Conservation (phyloP, 2,797 vertebrate species). For the Myotis myotis region DNA sequence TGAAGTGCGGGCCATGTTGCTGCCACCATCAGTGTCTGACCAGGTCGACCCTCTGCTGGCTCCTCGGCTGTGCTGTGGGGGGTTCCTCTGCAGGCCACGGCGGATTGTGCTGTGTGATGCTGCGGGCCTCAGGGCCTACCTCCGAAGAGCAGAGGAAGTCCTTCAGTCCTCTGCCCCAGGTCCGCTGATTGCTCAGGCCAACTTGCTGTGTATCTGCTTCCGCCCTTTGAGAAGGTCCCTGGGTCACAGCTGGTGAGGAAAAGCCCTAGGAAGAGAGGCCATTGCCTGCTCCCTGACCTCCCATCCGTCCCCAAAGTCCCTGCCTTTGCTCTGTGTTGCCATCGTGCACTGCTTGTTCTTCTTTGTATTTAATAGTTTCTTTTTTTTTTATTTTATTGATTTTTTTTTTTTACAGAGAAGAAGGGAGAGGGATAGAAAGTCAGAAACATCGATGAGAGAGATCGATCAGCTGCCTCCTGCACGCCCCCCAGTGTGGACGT, state of each 20-base stretch:
- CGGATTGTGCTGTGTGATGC: neutral
- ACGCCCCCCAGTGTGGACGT: no score
- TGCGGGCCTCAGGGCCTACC: neutral
- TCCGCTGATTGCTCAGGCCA: neutral
- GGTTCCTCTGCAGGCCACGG: neutral
- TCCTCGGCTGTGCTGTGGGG: neutral
- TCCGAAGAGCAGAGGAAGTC: neutral
- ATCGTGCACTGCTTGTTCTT: neutral
- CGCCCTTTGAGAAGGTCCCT: neutral
- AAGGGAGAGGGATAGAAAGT: no score
- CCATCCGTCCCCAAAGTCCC: neutral
- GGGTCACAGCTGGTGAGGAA: neutral
- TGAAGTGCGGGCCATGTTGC: fast-evolving
- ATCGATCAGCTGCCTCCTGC: no score
- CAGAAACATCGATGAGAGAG: no score
- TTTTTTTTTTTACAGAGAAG: no score
- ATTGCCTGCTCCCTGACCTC: slow-evolving; percentile 10
- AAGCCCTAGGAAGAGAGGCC: slow-evolving; percentile 63
- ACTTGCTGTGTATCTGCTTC: no score
- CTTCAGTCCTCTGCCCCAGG: neutral
- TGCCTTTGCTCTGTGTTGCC: neutral
- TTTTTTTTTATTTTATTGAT: no score
- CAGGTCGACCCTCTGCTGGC: fast-evolving
- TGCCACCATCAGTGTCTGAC: neutral
- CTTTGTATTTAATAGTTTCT: slow-evolving; percentile 20